Conservation (phyloP, 1,140 invertebrate species). For the Drosophila sucinea region DNA sequence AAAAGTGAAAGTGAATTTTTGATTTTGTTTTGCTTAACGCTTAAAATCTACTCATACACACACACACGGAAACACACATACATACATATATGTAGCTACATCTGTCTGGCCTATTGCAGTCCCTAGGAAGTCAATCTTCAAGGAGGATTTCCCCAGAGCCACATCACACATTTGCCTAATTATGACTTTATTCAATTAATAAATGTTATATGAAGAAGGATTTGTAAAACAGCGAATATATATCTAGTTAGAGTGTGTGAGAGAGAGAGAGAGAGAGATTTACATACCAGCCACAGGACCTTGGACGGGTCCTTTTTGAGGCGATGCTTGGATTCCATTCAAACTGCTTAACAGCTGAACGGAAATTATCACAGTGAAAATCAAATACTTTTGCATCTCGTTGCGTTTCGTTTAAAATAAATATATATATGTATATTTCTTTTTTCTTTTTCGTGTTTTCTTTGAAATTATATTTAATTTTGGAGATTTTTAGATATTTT, state of each 20-base stretch:
- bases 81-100: background rate
- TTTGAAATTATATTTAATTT: too few relatives aligned
- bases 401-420: constrained; percentile 16
- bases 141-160: constrained; percentile 26
- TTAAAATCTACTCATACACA: constrained; percentile 2
- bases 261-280: background rate
- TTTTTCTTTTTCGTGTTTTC: constrained; percentile 20
- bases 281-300: constrained; percentile 69
- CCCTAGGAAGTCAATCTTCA: background rate
- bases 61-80: background rate
- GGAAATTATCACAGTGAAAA: constrained; percentile 78
- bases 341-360: constrained; percentile 68
- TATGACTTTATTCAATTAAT: background rate
- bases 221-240: background rate
- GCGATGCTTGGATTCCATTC: constrained; percentile 59
- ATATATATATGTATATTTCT: constrained; percentile 4
- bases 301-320: constrained; percentile 52
- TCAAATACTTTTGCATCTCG: constrained; percentile 73
- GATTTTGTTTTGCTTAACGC: constrained; percentile 9
- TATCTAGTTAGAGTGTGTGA: background rate
- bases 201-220: constrained; percentile 17
- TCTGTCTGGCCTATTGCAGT: background rate
- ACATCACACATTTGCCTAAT: background rate
- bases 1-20: constrained; percentile 69
- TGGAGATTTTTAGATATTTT: background rate